phyloP scores from a whole-genome alignment of 2,888 invertebrate genomes.

The Mantis religiosa region DNA sequence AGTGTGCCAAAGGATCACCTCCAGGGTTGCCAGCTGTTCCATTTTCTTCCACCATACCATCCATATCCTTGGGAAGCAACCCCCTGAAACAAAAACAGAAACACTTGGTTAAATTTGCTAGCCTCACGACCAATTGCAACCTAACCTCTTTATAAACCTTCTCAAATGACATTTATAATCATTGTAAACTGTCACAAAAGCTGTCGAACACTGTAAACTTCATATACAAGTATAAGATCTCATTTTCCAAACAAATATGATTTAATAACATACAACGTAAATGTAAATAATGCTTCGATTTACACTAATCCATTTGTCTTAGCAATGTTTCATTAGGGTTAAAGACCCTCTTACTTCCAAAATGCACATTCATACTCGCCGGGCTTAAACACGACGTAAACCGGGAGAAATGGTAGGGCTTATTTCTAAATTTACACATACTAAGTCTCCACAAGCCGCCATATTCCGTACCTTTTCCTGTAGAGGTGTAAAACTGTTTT shows the following conservation, averaged over 20 bases:
- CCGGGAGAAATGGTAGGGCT: conserved; percentile 24
- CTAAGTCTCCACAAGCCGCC: conserved; percentile 44
- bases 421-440: conserved; percentile 43
- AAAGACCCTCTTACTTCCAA: not conserved
- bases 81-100: conserved; percentile 52
- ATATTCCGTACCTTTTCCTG: conserved; percentile 48
- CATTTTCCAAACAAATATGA: too few species aligned
- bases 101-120: conserved; percentile 47
- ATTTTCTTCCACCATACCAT: conserved; percentile 87
- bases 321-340: too few species aligned
- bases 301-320: too few species aligned
- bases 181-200: too few species aligned
- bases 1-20: conserved; percentile 49
- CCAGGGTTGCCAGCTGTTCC: conserved; percentile 47
- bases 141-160: not conserved
- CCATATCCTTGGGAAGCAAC: conserved; percentile 53
- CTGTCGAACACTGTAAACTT: too few species aligned
- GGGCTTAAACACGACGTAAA: conserved; percentile 15
- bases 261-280: too few species aligned
- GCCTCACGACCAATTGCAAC: not conserved
- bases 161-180: not conserved
- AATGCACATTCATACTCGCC: conserved; percentile 33
- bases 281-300: too few species aligned
- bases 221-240: too few species aligned
- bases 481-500: conserved; percentile 42